Percentiles rank a stretch among this genome's conserved stretches.
phyloP scores from a whole-genome alignment of 2,888 invertebrate genomes.

The Pachymerium ferrugineum region DNA sequence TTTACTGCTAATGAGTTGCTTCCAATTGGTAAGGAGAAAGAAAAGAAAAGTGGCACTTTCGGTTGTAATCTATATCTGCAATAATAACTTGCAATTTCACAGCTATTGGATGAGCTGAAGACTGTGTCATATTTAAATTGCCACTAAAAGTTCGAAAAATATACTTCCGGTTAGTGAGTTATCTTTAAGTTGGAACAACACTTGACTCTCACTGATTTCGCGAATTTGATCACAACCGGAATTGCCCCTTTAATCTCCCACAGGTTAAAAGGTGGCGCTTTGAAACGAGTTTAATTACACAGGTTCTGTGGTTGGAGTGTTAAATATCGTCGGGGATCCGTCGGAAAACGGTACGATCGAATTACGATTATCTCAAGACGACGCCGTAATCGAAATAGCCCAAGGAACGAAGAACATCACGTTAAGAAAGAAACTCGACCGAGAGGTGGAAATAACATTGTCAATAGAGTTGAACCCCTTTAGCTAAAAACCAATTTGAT shows the following conservation, averaged over 20 bases:
- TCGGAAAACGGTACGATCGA: conserved; percentile 65
- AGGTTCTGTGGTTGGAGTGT: conserved; percentile 51
- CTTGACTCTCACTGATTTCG: too few relatives aligned
- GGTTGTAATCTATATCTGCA: too few relatives aligned
- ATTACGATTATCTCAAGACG: conserved; percentile 68
- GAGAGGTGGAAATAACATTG: conserved; percentile 48
- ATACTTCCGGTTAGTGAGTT: too few relatives aligned
- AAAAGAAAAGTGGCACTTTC: too few relatives aligned
- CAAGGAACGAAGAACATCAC: conserved; percentile 74
- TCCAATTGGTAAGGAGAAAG: neutral
- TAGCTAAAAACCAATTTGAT: neutral
- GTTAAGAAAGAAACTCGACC: conserved; percentile 69
- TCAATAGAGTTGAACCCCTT: neutral
- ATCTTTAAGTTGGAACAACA: neutral
- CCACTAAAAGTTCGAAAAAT: too few relatives aligned
- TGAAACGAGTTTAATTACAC: neutral
- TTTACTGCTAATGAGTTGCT: conserved; percentile 18
- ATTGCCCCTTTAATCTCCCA: too few relatives aligned
- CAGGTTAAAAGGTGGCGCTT: too few relatives aligned
- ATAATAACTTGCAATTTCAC: too few relatives aligned
- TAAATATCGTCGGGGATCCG: conserved; percentile 77
- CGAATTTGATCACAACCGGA: too few relatives aligned
- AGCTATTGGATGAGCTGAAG: too few relatives aligned
- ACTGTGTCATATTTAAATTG: too few relatives aligned
- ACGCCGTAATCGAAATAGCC: conserved; percentile 71